Evolutionary conservation across 2,113 vertebrate species (phyloP).

Genomic region (Psophia crepitans): DNA sequence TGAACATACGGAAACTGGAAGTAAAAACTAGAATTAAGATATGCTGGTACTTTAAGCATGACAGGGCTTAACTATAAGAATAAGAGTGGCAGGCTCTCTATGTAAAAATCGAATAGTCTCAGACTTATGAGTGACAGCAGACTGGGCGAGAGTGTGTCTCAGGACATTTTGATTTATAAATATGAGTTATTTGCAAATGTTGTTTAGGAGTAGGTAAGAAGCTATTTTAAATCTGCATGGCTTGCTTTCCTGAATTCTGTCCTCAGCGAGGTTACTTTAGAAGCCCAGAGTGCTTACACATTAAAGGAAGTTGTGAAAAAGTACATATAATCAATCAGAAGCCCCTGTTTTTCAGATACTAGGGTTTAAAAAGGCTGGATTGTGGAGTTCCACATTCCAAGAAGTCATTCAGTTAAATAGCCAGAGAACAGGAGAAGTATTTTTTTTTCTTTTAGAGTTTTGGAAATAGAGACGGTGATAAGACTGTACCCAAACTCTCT

Average conservation of each 20-base stretch:
- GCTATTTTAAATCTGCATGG: not conserved
- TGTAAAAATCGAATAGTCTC: not conserved
- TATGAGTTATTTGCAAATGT: not conserved
- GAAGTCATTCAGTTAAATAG: not conserved
- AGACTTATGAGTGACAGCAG: not conserved
- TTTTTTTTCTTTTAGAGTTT: not conserved
- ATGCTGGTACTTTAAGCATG: not conserved
- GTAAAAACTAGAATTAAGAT: not conserved
- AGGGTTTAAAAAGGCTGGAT: not conserved
- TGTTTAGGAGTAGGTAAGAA: not conserved
- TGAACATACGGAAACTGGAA: not conserved
- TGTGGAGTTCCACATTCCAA: not conserved
- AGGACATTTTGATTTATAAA: not conserved
- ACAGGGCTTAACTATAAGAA: not conserved
- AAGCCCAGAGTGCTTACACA: not conserved
- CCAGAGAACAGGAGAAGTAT: not conserved
- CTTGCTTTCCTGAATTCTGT: not conserved
- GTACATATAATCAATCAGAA: not conserved
- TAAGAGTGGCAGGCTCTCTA: not conserved
- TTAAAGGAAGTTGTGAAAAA: not conserved
- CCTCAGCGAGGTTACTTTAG: not conserved
- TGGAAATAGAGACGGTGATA: not conserved
- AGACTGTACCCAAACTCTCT: not conserved
- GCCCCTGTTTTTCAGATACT: not conserved
- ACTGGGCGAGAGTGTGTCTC: not conserved